Base-by-base conservation (phyloP, 1,140 invertebrate species). In the Goniozus legneri region DNA sequence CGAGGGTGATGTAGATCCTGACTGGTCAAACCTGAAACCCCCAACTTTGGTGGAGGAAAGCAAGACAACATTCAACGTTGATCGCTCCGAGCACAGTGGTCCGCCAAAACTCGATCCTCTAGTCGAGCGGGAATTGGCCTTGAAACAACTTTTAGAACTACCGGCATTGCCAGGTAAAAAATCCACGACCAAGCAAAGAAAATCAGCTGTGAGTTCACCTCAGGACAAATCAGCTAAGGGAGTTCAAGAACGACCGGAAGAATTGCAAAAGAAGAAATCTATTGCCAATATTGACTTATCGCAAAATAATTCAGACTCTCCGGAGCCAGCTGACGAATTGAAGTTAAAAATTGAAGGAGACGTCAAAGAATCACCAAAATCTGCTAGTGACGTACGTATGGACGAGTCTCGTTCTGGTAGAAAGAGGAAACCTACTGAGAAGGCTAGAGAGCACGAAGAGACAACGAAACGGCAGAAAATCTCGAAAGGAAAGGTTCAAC, bases 91-190 rank as follows among this genome's bases (percentile, higher is more conserved):
- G 38, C 27, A 55, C 13, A 52, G 33, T 20, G 31, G n/a, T 8
- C 56, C 56, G 1, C 50, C 55, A 3, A 76, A 77, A 58, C 53
- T 75, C 10, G 69, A 75, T 50, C 73, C 75, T 3, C 47, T 67
- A 10, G 42, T 71, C 6, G 78, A 80, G 64, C 70, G 75, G 36
- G 72, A 79, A 60, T 47, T 80, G 10, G 79, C 79, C 10, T 54
- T 80, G 21, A 79, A 80, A 43, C 79, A 80, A 44, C 56, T 80
- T 8, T 56, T 74, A 10, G 78, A 80, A 46, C 57, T 80, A 13
- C 75, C 75, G 0, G 51, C 60, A 19, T 46, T 52, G 8, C 47
- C 66, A 1, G 16, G 32, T 2, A 74, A 68, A 42, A 74, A 65
- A 47, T 58, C 22, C 39, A 34, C 42, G 20, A 3, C 31, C 3